Conservation (phyloP, 2,888 invertebrate species). For the Meloe dianella region DNA sequence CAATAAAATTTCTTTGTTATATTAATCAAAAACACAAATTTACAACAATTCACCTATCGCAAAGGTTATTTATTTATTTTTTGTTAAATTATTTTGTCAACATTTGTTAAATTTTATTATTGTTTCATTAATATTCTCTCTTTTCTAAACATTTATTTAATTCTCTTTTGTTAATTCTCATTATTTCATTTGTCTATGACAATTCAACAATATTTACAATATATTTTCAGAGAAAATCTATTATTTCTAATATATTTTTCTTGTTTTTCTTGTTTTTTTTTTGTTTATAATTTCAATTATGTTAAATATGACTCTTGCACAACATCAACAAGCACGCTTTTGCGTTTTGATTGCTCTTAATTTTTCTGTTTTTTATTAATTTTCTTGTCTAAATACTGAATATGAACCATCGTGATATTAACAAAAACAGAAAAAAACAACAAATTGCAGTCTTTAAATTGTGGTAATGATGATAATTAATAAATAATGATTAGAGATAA, state of each 20-base stretch:
- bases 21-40: background rate
- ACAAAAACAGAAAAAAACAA: background rate
- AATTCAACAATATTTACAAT: conserved; percentile 5
- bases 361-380: background rate
- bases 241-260: background rate
- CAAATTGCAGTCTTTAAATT: conserved; percentile 1
- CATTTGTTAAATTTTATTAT: background rate
- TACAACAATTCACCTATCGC: conserved; percentile 3
- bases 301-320: conserved; percentile 7
- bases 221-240: background rate
- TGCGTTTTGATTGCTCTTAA: conserved; percentile 30
- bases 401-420: background rate
- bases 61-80: background rate
- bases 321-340: conserved; percentile 28
- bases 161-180: background rate
- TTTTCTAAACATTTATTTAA: background rate
- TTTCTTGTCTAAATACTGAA: no score
- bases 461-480: background rate
- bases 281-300: background rate
- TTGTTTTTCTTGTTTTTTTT: background rate
- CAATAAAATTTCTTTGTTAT: background rate
- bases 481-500: background rate
- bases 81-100: background rate
- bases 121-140: background rate
- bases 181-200: background rate